These are phyloP conservation scores for Tragelaphus imberbis DNA, from an alignment of 2,113 vertebrate species.

Conservation along the genomic window DNA sequence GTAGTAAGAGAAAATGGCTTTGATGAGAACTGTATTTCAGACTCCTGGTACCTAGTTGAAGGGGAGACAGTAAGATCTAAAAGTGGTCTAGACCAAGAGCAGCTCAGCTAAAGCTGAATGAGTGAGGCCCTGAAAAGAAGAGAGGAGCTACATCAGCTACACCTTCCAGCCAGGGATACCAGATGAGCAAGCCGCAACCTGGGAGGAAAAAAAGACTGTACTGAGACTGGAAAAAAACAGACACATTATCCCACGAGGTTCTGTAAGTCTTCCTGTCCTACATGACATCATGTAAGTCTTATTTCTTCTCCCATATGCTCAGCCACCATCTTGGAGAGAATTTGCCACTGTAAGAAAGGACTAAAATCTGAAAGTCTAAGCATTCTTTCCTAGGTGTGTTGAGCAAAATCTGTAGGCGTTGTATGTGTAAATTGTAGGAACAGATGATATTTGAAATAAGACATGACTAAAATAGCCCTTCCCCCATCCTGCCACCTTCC, in stretches of 20 bases:
- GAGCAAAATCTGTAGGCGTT: neutral
- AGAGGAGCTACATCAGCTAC: neutral
- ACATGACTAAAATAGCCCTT: neutral
- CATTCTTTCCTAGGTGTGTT: neutral
- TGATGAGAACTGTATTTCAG: neutral
- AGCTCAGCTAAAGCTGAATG: neutral
- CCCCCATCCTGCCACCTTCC: neutral
- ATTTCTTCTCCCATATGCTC: neutral
- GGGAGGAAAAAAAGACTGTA: neutral
- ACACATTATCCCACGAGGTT: neutral
- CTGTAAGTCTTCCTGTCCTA: neutral
- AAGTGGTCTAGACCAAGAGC: neutral
- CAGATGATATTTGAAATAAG: neutral
- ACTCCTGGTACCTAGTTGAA: neutral
- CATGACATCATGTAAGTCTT: neutral
- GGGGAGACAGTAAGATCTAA: neutral
- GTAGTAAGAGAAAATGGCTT: neutral
- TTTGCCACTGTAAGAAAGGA: neutral
- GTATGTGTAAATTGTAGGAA: neutral
- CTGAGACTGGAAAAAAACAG: neutral
- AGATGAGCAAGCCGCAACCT: neutral
- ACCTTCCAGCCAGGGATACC: neutral
- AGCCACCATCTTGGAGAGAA: neutral
- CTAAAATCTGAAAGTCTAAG: neutral
- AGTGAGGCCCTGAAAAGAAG: neutral